Base-by-base conservation (phyloP, 2,113 vertebrate genomes). In the Falco punctatus region DNA sequence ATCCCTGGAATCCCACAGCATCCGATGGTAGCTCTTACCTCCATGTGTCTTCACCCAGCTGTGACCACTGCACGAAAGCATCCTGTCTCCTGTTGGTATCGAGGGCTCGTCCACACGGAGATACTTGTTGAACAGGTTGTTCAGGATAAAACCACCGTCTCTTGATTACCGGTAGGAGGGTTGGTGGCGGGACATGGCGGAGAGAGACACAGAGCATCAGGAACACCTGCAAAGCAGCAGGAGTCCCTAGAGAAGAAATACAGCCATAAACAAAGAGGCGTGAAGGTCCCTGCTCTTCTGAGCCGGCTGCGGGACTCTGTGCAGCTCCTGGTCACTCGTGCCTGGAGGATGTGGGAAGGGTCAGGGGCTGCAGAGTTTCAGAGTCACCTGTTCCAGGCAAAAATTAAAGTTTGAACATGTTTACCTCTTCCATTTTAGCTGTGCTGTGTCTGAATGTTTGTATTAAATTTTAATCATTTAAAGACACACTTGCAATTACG, bases 381-480 rank as follows among this genome's bases (percentile, higher is more conserved):
- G 62, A 28, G 65, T 59, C n/a, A 44, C 20, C 23, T 33, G n/a
- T 33, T 35, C 66, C 74, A 88, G 33, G 75, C 44, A 83, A 86
- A 94, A 96, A 73, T 22, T 24, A 83, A 73, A 32, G 75, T 75
- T n/a, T 23, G 88, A 83, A 92, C 64, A 54, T 0, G 0, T 86
- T 86, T 54, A 73, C 51, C 40, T 88, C 64, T 82, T 86, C 81
- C 1, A 3, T 46, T 90, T 62, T 19, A 91, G 67, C 86, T 66
- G 51, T 86, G 79, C 83, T 35, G 26, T 58, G 83, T n/a, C 75
- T 93, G 94, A 86, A 51, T 0, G 5, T 32, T 90, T 51, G 15
- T 52, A 92, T 94, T 92, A 93, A 94, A 74, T 66, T 86, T 96
- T 95, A 94, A 95, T 92, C 32, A 81, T 42, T 96, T 96, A 94